These are phyloP conservation scores for Phyllotreta striolata DNA, from an alignment of 2,888 invertebrate species.

Conservation along the genomic window DNA sequence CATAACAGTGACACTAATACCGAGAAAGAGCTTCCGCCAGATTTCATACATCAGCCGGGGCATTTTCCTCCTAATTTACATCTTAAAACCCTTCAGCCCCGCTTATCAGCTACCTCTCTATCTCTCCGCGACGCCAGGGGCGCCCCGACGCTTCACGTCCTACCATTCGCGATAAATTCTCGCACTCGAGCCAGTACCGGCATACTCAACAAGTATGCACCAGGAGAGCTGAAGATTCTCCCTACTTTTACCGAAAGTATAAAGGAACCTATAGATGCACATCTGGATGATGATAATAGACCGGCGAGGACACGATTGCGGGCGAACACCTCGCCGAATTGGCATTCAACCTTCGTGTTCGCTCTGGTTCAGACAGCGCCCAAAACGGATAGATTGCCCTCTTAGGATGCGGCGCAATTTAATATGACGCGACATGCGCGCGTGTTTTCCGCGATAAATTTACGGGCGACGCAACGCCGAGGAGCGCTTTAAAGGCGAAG, in stretches of 20 bases:
- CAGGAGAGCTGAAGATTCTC: no score
- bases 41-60: conserved; percentile 18
- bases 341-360: conserved; percentile 19
- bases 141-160: no score
- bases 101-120: conserved; percentile 22
- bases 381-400: conserved; percentile 22
- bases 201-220: no score
- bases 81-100: conserved; percentile 28
- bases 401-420: conserved; percentile 20
- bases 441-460: conserved; percentile 14
- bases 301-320: no score
- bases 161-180: no score
- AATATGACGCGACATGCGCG: conserved; percentile 17
- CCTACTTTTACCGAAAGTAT: no score
- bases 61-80: conserved; percentile 27
- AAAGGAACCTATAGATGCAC: no score
- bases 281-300: no score
- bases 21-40: conserved; percentile 22
- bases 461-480: background rate
- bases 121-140: conserved; percentile 6
- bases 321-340: conserved; percentile 8
- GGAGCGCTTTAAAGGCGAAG: background rate
- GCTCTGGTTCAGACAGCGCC: conserved; percentile 4
- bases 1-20: conserved; percentile 29
- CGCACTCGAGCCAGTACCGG: no score